These are phyloP conservation scores for Potorous gilbertii DNA, from an alignment of 2,797 vertebrate genomes.

Conservation along the genomic window DNA sequence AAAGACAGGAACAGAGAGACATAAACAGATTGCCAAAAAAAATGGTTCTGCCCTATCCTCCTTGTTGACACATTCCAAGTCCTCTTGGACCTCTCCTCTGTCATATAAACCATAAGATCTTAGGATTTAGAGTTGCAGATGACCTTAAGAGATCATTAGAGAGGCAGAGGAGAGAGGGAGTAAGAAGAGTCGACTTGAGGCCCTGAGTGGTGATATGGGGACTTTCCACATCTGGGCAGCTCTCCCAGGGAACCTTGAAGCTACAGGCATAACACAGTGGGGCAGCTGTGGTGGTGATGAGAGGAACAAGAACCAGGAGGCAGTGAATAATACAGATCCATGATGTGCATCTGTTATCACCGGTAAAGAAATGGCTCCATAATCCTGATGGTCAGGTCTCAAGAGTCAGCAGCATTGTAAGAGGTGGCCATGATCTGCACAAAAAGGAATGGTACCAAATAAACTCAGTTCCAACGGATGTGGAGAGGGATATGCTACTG, in stretches of 20 bases:
- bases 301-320: neutral
- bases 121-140: neutral
- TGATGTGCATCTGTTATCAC: neutral
- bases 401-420: neutral
- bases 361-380: neutral
- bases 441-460: neutral
- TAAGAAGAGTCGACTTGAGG: neutral
- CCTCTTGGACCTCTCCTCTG: neutral
- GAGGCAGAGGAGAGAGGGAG: neutral
- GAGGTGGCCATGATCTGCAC: neutral
- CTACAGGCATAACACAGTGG: neutral
- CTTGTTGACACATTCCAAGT: neutral
- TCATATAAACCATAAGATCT: neutral
- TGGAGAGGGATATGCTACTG: neutral
- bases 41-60: neutral
- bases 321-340: neutral
- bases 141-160: neutral
- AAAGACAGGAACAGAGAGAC: too few relatives aligned
- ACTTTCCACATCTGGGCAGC: neutral
- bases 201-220: neutral
- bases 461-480: neutral
- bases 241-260: neutral
- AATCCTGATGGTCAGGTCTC: neutral
- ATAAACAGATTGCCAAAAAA: neutral
- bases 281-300: neutral